Evolutionary conservation across 2,113 vertebrate genomes (phyloP), one percentile per base, ranked within the genome.

Genomic region (Hippopotamus amphibius): DNA sequence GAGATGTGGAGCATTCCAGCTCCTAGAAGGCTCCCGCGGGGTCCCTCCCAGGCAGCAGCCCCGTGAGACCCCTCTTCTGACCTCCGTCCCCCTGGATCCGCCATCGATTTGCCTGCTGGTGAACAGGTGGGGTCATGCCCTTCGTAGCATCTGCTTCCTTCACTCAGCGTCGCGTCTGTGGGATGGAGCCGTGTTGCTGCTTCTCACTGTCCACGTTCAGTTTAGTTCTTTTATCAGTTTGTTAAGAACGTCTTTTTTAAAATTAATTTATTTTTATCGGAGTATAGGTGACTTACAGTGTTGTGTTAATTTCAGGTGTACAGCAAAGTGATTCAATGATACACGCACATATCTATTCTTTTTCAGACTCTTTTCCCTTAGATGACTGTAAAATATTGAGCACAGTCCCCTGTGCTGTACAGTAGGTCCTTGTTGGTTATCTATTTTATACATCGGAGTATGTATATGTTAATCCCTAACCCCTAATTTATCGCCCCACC

Each of bases 81-180:
- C 13, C 30, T 30, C 7, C 3, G 0, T 71, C 21, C 10, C 24
- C 8, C 0, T 3, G 30, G 66, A 15, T 15, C 7, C 14, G n/a
- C 66, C n/a, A 26, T 65, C 8, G 0, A 7, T 55, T 37, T 80
- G 30, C 17, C 74, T 79, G 17, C 48, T 28, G 71, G 68, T 41
- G n/a, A 55, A 15, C 26, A 3, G 48, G 5, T 0, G 9, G 19
- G 76, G 19, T 33, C 0, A 0, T 7, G 24, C 17, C 57, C 4
- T 3, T 5, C 0, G 26, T 12, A 2, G 13, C 57, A 26, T 41
- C 3, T 50, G 13, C 15, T 89, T 15, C 24, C 28, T 66, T 41
- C 21, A 8, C 4, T 41, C 24, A 16, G 2, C 5, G 0, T 72
- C 11, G 2, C 0, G 6, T 50, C 57, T 48, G 16, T 14, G 24